Evolutionary conservation across 2,113 vertebrate genomes (phyloP).

Genomic region (Cyanoliseus patagonus): DNA sequence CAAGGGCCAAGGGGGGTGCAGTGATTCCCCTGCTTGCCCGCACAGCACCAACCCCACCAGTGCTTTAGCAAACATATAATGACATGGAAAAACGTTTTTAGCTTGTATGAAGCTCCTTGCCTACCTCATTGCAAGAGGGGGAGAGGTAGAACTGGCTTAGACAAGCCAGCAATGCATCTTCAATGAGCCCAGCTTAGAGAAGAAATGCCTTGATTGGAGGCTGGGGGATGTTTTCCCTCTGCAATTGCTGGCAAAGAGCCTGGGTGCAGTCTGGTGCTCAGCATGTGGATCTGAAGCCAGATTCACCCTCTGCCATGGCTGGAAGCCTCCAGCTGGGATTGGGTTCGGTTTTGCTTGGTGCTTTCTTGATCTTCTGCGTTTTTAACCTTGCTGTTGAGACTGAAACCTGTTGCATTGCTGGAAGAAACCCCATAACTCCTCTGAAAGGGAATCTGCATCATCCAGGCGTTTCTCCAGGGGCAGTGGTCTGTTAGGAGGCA

Average conservation of each 20-base stretch:
- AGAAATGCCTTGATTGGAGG: not conserved
- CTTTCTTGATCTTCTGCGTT: not conserved
- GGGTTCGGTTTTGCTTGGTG: not conserved
- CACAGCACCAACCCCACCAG: not conserved
- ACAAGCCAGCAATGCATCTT: not conserved
- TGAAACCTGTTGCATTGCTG: not conserved
- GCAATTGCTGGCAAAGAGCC: not conserved
- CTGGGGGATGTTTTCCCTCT: not conserved
- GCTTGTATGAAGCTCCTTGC: not conserved
- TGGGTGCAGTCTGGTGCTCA: not conserved
- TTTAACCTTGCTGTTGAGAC: not conserved
- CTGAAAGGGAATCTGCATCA: not conserved
- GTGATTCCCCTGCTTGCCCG: not conserved
- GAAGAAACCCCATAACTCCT: not conserved
- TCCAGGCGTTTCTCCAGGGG: not conserved
- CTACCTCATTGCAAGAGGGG: fast-evolving
- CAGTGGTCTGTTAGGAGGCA: too few relatives aligned
- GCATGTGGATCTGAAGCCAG: not conserved
- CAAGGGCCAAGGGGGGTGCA: fast-evolving
- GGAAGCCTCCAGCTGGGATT: not conserved
- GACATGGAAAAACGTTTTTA: not conserved
- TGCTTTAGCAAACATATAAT: not conserved
- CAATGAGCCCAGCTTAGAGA: not conserved
- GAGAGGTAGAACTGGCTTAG: not conserved
- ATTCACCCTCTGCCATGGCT: not conserved